A percentile compares a stretch with the other conserved stretches of the same genome.
Evolutionary conservation across 2,888 invertebrate genomes (phyloP).

Genomic region (Aproaerema taeniolella): DNA sequence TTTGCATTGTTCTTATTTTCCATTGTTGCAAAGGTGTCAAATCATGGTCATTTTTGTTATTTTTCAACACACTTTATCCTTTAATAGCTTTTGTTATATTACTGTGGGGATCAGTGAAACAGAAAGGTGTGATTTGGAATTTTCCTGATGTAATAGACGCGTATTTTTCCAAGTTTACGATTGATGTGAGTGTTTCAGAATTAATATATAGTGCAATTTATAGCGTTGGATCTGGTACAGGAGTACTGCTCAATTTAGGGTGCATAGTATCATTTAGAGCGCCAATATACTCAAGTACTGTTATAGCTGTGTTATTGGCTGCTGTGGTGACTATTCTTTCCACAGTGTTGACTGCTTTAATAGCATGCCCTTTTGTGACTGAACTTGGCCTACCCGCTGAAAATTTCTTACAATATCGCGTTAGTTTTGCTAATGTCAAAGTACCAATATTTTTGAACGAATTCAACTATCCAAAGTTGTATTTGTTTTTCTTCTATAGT

Average conservation of each 20-base stretch:
- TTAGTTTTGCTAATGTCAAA: constrained; percentile 45
- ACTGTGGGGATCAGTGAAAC: constrained; percentile 53
- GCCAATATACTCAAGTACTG: constrained; percentile 50
- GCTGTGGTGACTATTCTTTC: constrained; percentile 31
- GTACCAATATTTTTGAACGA: constrained; percentile 42
- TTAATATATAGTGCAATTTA: constrained; percentile 29
- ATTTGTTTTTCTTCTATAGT: constrained; percentile 41
- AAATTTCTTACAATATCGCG: constrained; percentile 25
- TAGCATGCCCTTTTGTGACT: constrained; percentile 52
- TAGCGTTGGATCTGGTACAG: constrained; percentile 47
- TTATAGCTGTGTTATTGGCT: constrained; percentile 37
- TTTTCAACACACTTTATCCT: constrained; percentile 35
- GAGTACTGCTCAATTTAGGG: constrained; percentile 42
- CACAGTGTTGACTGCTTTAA: constrained; percentile 39
- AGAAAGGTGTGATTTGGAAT: constrained; percentile 50
- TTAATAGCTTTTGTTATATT: constrained; percentile 34
- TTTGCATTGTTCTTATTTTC: constrained; percentile 32
- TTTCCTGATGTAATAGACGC: constrained; percentile 46
- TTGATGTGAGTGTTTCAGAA: neutral
- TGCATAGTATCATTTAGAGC: constrained; percentile 45
- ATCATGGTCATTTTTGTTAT: constrained; percentile 37
- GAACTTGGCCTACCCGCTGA: constrained; percentile 29
- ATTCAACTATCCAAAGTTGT: constrained; percentile 35
- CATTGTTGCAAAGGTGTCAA: constrained; percentile 41
- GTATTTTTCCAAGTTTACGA: neutral